phyloP scores from a whole-genome alignment of 2,888 invertebrate species.

The Capitulum mitella region DNA sequence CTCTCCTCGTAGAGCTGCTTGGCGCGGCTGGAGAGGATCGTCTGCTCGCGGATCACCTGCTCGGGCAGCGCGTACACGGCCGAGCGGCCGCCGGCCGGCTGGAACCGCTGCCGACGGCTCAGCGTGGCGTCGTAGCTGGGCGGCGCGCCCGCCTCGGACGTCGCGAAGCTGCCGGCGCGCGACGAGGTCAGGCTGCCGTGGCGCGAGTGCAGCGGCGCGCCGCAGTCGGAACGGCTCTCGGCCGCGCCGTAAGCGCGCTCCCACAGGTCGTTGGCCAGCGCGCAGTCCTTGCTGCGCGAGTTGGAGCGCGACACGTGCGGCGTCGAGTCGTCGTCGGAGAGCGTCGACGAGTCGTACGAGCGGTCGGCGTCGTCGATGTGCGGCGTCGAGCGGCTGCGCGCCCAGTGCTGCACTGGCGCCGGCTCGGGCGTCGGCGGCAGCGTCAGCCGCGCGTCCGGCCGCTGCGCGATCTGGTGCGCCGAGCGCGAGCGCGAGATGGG shows the following conservation, averaged over 20 bases:
- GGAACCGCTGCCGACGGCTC: slow-evolving; percentile 29
- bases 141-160: slow-evolving; percentile 35
- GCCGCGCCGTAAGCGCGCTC: slow-evolving; percentile 36
- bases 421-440: slow-evolving; percentile 27
- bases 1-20: slow-evolving; percentile 39
- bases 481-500: slow-evolving; percentile 39
- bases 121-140: slow-evolving; percentile 40
- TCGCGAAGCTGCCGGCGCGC: slow-evolving; percentile 36
- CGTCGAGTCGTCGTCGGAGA: slow-evolving; percentile 48
- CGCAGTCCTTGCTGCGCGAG: slow-evolving; percentile 46
- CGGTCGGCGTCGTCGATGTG: slow-evolving; percentile 41
- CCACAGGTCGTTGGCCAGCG: slow-evolving; percentile 38
- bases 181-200: slow-evolving; percentile 35
- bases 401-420: slow-evolving; percentile 36
- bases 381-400: slow-evolving; percentile 40
- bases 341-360: slow-evolving; percentile 46
- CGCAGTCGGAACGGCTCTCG: slow-evolving; percentile 33
- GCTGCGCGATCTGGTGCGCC: slow-evolving; percentile 38
- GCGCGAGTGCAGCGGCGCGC: slow-evolving; percentile 35
- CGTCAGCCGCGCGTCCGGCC: slow-evolving; percentile 24
- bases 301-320: slow-evolving; percentile 47
- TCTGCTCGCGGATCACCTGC: slow-evolving; percentile 37
- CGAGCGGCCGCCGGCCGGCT: slow-evolving; percentile 28
- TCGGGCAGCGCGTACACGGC: slow-evolving; percentile 32
- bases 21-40: slow-evolving; percentile 38